These are phyloP conservation scores for Rhagium mordax DNA, from an alignment of 2,888 invertebrate genomes.

Conservation along the genomic window DNA sequence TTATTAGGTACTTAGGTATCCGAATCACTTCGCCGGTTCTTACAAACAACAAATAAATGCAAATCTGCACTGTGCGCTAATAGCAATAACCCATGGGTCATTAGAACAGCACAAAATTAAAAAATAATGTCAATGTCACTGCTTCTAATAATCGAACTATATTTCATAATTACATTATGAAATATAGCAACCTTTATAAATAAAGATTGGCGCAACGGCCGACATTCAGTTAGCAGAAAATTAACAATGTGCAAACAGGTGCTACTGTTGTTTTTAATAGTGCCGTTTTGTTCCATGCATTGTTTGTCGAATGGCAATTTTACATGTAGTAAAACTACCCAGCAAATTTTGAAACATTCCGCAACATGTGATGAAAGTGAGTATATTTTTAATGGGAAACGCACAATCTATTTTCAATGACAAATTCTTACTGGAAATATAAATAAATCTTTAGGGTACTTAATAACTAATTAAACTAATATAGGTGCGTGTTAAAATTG, in stretches of 20 bases:
- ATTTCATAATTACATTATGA: conserved; percentile 22
- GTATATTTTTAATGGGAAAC: not conserved
- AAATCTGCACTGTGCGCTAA: not conserved
- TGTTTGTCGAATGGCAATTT: not conserved
- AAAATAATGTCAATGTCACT: conserved; percentile 34
- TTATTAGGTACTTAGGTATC: no score
- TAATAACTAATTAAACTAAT: no score
- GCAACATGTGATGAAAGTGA: conserved; percentile 7
- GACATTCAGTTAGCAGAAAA: not conserved
- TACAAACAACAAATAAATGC: not conserved
- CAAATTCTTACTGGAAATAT: not conserved
- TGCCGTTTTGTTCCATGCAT: not conserved
- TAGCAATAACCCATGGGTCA: conserved; percentile 11
- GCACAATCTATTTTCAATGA: not conserved
- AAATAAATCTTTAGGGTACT: not conserved
- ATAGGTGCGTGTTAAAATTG: no score
- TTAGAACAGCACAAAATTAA: conserved; percentile 2
- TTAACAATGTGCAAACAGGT: conserved; percentile 14
- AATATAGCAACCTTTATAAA: conserved; percentile 26
- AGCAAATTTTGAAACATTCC: not conserved
- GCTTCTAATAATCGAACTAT: conserved; percentile 11
- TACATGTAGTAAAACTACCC: not conserved
- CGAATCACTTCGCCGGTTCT: not conserved
- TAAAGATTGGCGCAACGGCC: conserved; percentile 1
- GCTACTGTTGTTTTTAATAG: conserved; percentile 6